Evolutionary conservation across 2,797 vertebrate species (phyloP).

Genomic region (Lates japonicus): DNA sequence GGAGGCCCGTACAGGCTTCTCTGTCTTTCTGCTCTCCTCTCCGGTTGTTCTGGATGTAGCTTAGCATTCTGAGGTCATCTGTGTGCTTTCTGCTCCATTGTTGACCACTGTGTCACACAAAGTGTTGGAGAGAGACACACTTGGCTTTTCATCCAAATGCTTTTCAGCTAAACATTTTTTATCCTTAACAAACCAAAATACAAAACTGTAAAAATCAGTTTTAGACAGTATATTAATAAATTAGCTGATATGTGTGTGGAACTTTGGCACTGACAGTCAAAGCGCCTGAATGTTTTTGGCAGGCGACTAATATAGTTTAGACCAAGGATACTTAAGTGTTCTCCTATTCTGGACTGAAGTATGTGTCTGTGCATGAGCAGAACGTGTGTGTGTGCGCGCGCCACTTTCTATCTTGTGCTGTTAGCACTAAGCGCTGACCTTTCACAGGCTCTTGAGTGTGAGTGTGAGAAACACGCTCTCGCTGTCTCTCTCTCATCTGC

Average conservation of each 20-base stretch:
- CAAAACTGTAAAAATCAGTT: constrained; percentile 12
- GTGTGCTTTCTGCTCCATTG: constrained; percentile 75
- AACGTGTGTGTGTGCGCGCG: constrained; percentile 29
- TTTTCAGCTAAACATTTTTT: constrained; percentile 37
- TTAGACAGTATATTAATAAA: constrained; percentile 6
- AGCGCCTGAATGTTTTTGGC: constrained; percentile 41
- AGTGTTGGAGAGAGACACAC: constrained; percentile 42
- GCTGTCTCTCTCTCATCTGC: constrained; percentile 86
- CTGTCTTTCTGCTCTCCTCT: constrained; percentile 80
- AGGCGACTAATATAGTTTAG: constrained; percentile 52
- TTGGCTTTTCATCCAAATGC: constrained; percentile 51
- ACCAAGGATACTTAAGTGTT: constrained; percentile 63
- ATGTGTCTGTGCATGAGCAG: constrained; percentile 51
- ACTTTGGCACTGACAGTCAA: constrained; percentile 6
- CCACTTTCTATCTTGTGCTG: constrained; percentile 77
- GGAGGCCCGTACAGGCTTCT: constrained; percentile 73
- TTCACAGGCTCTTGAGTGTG: constrained; percentile 92
- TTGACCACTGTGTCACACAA: constrained; percentile 58
- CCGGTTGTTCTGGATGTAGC: constrained; percentile 79
- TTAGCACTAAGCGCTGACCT: constrained; percentile 88
- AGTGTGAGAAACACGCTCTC: constrained; percentile 93
- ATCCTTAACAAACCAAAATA: constrained; percentile 27
- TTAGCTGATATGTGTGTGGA: neutral
- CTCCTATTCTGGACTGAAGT: constrained; percentile 79
- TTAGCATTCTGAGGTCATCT: constrained; percentile 83